Conservation (phyloP, 2,888 invertebrate genomes). For the Salticus scenicus region DNA sequence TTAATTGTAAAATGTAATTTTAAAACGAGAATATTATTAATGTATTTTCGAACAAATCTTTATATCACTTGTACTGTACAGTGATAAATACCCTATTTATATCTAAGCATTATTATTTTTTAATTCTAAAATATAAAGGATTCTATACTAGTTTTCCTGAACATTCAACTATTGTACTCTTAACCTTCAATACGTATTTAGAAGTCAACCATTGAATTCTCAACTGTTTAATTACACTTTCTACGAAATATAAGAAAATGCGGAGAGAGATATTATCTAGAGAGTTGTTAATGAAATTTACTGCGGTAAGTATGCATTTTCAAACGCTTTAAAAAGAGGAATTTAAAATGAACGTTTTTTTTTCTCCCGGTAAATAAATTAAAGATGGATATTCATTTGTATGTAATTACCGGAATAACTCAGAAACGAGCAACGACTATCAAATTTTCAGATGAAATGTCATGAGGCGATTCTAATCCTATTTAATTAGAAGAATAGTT, state of each 20-base stretch:
- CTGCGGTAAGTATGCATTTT: neutral
- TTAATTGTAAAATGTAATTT: no score
- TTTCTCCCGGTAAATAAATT: neutral
- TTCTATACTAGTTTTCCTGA: no score
- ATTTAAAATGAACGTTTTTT: neutral
- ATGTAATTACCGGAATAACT: neutral
- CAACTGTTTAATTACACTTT: no score
- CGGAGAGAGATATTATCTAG: neutral
- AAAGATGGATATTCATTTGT: neutral
- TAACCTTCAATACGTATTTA: no score
- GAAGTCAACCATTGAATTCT: no score
- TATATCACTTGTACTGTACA: no score
- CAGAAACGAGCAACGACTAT: neutral
- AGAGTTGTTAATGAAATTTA: neutral
- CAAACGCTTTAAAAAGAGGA: constrained; percentile 2
- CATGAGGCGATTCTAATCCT: neutral
- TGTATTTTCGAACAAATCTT: no score
- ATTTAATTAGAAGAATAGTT: neutral
- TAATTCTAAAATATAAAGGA: no score
- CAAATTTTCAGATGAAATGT: constrained; percentile 2
- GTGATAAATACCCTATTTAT: no score
- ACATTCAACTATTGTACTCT: no score
- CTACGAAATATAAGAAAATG: neutral
- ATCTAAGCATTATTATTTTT: no score
- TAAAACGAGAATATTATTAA: no score